Base-by-base conservation (phyloP, 2,888 invertebrate species). In the Doris montereyensis region DNA sequence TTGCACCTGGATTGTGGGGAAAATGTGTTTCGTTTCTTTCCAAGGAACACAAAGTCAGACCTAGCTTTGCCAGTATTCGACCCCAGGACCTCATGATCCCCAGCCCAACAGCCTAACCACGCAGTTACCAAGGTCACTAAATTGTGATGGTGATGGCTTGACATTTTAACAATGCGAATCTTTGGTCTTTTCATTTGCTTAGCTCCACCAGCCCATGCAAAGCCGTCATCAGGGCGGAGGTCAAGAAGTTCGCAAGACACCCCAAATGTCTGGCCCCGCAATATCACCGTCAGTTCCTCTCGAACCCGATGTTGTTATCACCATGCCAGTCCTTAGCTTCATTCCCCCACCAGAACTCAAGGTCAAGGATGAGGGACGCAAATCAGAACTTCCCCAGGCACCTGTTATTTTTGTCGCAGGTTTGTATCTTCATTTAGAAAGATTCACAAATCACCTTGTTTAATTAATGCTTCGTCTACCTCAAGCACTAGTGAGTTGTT, bases 321-420 rank as follows among this genome's bases (percentile, higher is more conserved):
- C 35, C 8, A 41, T 80, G 34, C 76, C 79, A 0, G 34, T 21
- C 4, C 10, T 79, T 8, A n/a, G 71, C 1, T 79, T 68, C 30
- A 34, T 79, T 26, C 79, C 78, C 30, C 81, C 83, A 26, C 81
- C 85, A 8, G 81, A 83, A 3, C 84, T 89, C 71, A 79, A 81
- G 10, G 82, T 84, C 52, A 81, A 82, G 41, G 90, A 90, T 71
- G 84, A 85, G 52, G 90, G 90, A n/a, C 81, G 90, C 10, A 87
- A 85, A 73, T 81, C 81, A 3, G 87, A 83, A n/a, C 81, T 90
- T 3, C 89, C 90, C 1, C 52, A 84, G 21, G 86, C 87, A 88
- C 97, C 97, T 74, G 95, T 97, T 76, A 94, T 97, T 65, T 86
- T 88, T 79, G 71, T 88, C 0, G 86, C 86, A 81, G 88, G 88